Base-by-base conservation (phyloP, 2,113 vertebrate species). In the Daboia siamensis region DNA sequence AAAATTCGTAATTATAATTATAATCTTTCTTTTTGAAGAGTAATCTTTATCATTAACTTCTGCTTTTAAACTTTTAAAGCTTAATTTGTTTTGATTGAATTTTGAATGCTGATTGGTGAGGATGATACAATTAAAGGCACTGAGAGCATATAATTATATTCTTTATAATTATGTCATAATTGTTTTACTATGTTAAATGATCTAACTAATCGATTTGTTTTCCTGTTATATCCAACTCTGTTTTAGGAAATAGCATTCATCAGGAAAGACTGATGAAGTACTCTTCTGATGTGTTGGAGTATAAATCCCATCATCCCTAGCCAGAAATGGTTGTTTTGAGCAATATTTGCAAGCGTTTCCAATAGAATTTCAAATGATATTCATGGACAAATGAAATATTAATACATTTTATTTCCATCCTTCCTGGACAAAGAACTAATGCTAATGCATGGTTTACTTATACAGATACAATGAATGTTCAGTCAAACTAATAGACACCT, bases 321-420 rank as follows among this genome's bases (percentile, higher is more conserved):
- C 55, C 33, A 88, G 33, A 39, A 57, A 23, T 56, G 55, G 87
- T 13, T 94, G 91, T 95, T 97, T 96, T 94, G 94, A 57, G 33
- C 29, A 90, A 51, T 92, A 64, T 93, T 54, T 69, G 6, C 56
- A 93, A 86, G 54, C 55, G 11, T 86, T 54, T 86, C n/a, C 46
- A 86, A 64, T 92, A 96, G 96, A 95, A 92, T 96, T 97, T 95
- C 94, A 91, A 95, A 95, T 95, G 94, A 94, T 96, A 96, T 96
- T 95, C 94, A 97, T 95, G 94, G 96, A 92, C 93, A 96, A 97
- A 96, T 97, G 94, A 96, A 97, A 97, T 96, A 96, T 94, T 94
- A 93, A 94, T 94, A 91, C 95, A 95, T 96, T 96, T 95, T 95
- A 95, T 96, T 94, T 96, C 95, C 96, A 95, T 96, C 92, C 94